Evolutionary conservation across 92 coral and sea anemone species (phyloP).

Genomic region (Phymanthus crucifer): DNA sequence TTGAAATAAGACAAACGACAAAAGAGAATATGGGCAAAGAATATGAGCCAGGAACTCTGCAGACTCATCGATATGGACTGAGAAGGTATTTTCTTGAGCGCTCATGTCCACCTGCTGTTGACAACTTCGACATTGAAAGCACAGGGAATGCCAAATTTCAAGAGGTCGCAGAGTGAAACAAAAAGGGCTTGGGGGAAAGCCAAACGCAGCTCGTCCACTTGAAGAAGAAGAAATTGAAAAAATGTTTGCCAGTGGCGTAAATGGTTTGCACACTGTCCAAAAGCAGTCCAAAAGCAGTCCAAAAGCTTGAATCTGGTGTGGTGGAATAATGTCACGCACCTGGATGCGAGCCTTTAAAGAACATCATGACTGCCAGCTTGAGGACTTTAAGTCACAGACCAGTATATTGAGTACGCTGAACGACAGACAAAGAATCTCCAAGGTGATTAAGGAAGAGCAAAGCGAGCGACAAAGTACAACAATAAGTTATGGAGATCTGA

Average conservation of each 20-base stretch:
- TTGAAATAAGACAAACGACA: conserved; percentile 45
- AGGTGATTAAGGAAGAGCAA: conserved; percentile 35
- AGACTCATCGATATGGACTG: conserved; percentile 42
- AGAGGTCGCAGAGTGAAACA: too few species aligned
- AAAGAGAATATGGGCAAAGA: conserved; percentile 50
- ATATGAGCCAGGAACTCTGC: conserved; percentile 36
- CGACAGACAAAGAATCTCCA: conserved; percentile 51
- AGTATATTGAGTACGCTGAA: conserved; percentile 41
- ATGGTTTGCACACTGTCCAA: conserved; percentile 40
- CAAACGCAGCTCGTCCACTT: conserved; percentile 47
- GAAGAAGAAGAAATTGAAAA: conserved; percentile 38
- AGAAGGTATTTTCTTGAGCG: conserved; percentile 53
- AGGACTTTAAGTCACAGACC: conserved; percentile 39
- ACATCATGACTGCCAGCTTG: conserved; percentile 36
- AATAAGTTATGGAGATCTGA: conserved; percentile 50
- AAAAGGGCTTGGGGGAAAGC: conserved; percentile 43
- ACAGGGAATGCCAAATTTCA: conserved; percentile 40
- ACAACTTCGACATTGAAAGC: conserved; percentile 45
- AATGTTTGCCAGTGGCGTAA: conserved; percentile 43
- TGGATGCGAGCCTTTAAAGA: conserved; percentile 43
- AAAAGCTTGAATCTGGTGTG: conserved; percentile 30
- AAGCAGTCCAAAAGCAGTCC: too few species aligned
- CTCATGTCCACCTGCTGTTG: conserved; percentile 47
- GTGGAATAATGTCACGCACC: conserved; percentile 47
- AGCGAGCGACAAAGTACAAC: conserved; percentile 48